Base-by-base conservation (phyloP, 2,113 vertebrate genomes). In the Oreochromis tanganicae region DNA sequence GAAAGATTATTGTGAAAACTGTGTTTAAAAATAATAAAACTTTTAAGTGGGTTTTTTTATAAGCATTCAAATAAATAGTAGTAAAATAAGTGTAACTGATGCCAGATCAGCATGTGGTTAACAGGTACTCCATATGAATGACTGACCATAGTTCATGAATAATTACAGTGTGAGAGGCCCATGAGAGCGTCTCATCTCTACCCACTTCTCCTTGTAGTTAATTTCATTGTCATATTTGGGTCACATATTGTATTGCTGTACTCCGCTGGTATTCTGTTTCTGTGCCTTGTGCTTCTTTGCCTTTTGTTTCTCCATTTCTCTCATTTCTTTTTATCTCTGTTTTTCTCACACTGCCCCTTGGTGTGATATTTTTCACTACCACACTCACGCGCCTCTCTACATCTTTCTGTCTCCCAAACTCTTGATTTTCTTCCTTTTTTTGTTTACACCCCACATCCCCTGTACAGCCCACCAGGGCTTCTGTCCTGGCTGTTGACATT, bases 171-270 rank as follows among this genome's bases (percentile, higher is more conserved):
- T 56, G 34, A 87, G 38, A 50, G 36, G 41, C 80, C 66, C 34
- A 36, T 29, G 83, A 87, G 71, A 83, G 43, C 17, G 1, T 80
- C 55, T 87, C 82, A 73, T 82, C 71, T 85, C 61, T 61, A n/a
- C 61, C 7, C 85, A 63, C 89, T 87, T 84, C 82, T 63, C 83
- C 59, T 63, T 85, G 41, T 73, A 59, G 84, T 84, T 88, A 54
- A 79, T 75, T 91, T 85, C 43, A 38, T 89, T 94, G 93, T 91
- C 89, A 90, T 88, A 94, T 93, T 90, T 91, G 84, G 93, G 91
- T 93, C 93, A 94, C 87, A 84, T 85, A 59, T 83, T 88, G 85
- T 68, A 89, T 57, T 36, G 75, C 79, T 86, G 81, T 84, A 34
- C 87, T 90, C 80, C 5, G 9, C 85, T 84, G 63, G 27, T 78